A percentile compares a stretch with the other conserved stretches of the same genome.
Evolutionary conservation across 2,888 invertebrate genomes (phyloP).

Genomic region (Cantharis lateralis): DNA sequence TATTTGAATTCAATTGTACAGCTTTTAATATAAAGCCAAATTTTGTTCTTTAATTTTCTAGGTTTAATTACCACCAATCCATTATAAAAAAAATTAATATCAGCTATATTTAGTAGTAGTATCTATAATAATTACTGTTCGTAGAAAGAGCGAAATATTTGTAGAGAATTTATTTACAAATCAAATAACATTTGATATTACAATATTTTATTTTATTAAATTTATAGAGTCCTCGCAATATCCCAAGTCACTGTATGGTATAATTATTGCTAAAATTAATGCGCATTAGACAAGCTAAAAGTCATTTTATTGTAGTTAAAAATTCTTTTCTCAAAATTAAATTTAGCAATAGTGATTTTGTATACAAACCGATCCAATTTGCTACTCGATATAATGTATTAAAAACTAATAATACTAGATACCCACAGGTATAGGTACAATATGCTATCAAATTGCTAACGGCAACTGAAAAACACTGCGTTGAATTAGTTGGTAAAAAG

Average conservation of each 20-base stretch:
- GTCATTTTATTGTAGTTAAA: not conserved
- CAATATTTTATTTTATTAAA: too few relatives aligned
- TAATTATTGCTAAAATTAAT: not conserved
- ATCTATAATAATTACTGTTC: too few relatives aligned
- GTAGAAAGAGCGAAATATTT: too few relatives aligned
- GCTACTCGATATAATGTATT: not conserved
- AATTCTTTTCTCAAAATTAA: not conserved
- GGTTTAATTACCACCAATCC: not conserved
- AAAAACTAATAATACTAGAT: not conserved
- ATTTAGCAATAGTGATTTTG: not conserved
- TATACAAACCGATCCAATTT: not conserved
- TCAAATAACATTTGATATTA: too few relatives aligned
- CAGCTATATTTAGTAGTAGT: too few relatives aligned
- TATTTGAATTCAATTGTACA: not conserved
- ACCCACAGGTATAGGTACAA: conserved; percentile 6
- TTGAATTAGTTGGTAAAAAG: conserved; percentile 8
- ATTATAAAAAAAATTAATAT: too few relatives aligned
- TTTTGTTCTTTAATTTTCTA: not conserved
- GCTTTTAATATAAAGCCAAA: not conserved
- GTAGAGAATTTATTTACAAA: too few relatives aligned
- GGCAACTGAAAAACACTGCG: conserved; percentile 22
- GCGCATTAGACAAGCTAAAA: not conserved
- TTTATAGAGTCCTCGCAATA: too few relatives aligned
- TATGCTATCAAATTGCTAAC: conserved; percentile 22
- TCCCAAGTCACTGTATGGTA: too few relatives aligned